phyloP scores from a whole-genome alignment of 2,113 vertebrate genomes.

The human region DNA sequence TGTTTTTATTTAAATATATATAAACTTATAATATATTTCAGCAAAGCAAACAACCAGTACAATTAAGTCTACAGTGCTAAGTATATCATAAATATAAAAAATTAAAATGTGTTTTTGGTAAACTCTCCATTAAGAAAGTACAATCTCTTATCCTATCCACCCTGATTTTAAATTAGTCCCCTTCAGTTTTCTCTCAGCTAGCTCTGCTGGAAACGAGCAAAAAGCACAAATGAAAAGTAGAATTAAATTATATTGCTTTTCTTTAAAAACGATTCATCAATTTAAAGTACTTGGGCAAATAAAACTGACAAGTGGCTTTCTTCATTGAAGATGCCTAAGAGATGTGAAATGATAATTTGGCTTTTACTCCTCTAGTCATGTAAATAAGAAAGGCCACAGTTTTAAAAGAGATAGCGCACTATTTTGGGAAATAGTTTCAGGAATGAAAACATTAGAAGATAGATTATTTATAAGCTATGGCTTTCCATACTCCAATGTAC shows the following conservation, averaged over 20 bases:
- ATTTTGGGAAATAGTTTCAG: slow-evolving; percentile 53
- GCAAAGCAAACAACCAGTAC: background rate
- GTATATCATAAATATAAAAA: slow-evolving; percentile 48
- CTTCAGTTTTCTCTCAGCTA: background rate
- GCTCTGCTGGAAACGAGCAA: slow-evolving; percentile 37
- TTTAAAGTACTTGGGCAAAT: slow-evolving; percentile 48
- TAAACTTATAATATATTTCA: slow-evolving; percentile 44
- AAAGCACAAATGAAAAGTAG: background rate
- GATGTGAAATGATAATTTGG: slow-evolving; percentile 6
- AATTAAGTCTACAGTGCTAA: background rate
- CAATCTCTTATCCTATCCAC: slow-evolving; percentile 5
- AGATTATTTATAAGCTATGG: background rate
- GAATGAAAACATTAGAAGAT: slow-evolving; percentile 49
- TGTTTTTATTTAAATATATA: background rate
- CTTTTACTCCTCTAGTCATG: background rate
- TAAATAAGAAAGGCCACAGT: slow-evolving; percentile 57
- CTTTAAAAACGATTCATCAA: slow-evolving; percentile 23
- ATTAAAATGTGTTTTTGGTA: background rate
- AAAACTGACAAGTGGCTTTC: slow-evolving; percentile 52
- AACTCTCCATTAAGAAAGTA: background rate
- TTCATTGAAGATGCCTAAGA: background rate
- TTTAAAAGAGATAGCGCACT: slow-evolving; percentile 41
- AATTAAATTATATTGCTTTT: slow-evolving; percentile 44
- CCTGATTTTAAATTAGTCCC: slow-evolving; percentile 29
- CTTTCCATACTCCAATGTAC: slow-evolving; percentile 45